Percentiles rank a stretch among this genome's conserved stretches.
Evolutionary conservation across 2,888 invertebrate genomes (phyloP).

Genomic region (Apotomis turbidana): DNA sequence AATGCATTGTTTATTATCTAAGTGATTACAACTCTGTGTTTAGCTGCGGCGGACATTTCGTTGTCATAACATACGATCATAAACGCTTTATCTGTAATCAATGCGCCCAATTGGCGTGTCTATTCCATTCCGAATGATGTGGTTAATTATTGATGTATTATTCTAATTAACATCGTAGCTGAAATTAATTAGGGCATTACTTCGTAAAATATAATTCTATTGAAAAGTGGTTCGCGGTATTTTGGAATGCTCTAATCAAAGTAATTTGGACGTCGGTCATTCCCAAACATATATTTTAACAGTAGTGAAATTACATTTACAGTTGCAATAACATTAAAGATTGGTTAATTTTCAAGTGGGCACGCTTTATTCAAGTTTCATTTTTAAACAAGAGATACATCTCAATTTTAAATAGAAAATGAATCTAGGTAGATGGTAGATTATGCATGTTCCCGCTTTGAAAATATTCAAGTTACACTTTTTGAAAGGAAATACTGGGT

Average conservation of each 20-base stretch:
- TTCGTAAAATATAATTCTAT: background rate
- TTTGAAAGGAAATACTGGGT: background rate
- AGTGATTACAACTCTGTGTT: constrained; percentile 15
- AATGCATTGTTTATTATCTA: constrained; percentile 18
- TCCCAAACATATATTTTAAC: background rate
- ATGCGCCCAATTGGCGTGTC: background rate
- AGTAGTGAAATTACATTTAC: background rate
- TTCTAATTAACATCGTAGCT: background rate
- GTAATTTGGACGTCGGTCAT: background rate
- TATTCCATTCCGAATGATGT: background rate
- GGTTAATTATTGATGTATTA: background rate
- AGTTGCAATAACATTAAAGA: background rate
- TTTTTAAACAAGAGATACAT: too few relatives aligned
- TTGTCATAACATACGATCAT: constrained; percentile 1
- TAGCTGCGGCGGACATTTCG: constrained; percentile 1
- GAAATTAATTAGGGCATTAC: background rate
- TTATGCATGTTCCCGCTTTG: background rate
- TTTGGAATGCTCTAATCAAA: background rate
- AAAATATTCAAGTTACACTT: background rate
- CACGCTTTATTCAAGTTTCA: too few relatives aligned
- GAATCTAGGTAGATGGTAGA: too few relatives aligned
- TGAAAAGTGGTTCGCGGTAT: background rate
- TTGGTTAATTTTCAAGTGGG: background rate
- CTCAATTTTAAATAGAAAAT: too few relatives aligned
- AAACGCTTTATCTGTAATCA: constrained; percentile 4